Evolutionary conservation across 2,797 vertebrate genomes (phyloP).

Genomic region (Champsocephalus gunnari): DNA sequence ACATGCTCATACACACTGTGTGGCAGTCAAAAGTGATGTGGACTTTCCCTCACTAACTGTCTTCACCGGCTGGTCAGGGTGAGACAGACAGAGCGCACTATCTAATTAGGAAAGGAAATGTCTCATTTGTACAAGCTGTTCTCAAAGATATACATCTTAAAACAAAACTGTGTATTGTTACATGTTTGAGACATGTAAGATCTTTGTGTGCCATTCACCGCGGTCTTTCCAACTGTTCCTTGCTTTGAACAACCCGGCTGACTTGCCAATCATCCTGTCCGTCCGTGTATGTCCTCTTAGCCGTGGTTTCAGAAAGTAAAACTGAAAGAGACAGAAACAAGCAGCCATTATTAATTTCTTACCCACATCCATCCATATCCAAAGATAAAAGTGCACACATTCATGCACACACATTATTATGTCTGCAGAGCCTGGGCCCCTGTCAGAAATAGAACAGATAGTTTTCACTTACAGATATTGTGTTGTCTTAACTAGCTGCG

Average conservation of each 20-base stretch:
- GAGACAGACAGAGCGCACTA: constrained; percentile 6
- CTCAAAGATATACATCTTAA: constrained; percentile 7
- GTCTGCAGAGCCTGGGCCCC: constrained; percentile 11
- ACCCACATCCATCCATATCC: neutral
- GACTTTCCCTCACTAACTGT: constrained; percentile 52
- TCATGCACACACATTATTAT: constrained; percentile 1
- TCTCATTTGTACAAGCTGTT: constrained; percentile 9
- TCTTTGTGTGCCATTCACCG: constrained; percentile 37
- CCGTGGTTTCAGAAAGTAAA: constrained; percentile 22
- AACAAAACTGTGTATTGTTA: constrained; percentile 27
- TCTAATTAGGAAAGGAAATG: constrained; percentile 31
- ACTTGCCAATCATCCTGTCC: constrained; percentile 36
- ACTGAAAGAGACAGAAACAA: constrained; percentile 23
- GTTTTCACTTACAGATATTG: constrained; percentile 13
- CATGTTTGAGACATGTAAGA: neutral
- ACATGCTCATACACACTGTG: constrained; percentile 17
- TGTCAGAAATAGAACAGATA: constrained; percentile 15
- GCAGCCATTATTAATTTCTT: constrained; percentile 29
- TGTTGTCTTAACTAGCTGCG: neutral
- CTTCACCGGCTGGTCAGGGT: constrained; percentile 11
- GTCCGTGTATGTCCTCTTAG: constrained; percentile 26
- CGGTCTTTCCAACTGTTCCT: constrained; percentile 30
- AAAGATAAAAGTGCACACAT: constrained; percentile 10
- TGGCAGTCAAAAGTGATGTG: constrained; percentile 41
- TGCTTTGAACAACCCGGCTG: constrained; percentile 51